Percentiles rank a stretch among this genome's conserved stretches.
Conservation (phyloP, 2,888 invertebrate species). For the Conistra vaccinii region DNA sequence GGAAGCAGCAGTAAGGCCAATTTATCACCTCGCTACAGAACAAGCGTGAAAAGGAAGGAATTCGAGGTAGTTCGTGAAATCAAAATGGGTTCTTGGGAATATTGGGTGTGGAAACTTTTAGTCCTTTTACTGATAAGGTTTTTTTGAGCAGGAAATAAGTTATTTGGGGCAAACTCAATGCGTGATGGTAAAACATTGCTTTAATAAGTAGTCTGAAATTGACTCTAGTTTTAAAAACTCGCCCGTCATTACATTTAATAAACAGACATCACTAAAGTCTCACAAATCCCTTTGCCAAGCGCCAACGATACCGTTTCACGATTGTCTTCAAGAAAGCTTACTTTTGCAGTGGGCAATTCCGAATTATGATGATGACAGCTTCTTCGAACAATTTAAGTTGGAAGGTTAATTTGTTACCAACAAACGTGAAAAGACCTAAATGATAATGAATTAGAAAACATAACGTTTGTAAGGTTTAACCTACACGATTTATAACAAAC, state of each 20-base stretch:
- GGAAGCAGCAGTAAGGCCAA: constrained; percentile 48
- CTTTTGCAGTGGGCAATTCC: not conserved
- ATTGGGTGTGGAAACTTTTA: constrained; percentile 18
- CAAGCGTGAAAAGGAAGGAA: constrained; percentile 47
- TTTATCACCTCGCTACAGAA: constrained; percentile 58
- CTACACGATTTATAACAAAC: constrained; percentile 31
- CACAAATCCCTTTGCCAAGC: not conserved
- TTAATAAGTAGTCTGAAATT: too few relatives aligned
- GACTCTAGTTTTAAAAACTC: too few relatives aligned
- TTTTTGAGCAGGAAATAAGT: not conserved
- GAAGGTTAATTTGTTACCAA: not conserved
- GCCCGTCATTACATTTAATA: not conserved
- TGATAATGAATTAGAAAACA: not conserved
- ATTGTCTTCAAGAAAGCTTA: not conserved
- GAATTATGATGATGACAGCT: not conserved
- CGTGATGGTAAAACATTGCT: not conserved
- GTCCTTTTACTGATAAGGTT: not conserved
- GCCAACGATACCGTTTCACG: not conserved
- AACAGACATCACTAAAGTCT: not conserved
- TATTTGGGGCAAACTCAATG: not conserved
- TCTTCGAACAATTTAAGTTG: not conserved
- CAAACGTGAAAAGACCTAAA: not conserved
- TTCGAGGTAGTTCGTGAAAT: constrained; percentile 32
- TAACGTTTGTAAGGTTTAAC: constrained; percentile 5
- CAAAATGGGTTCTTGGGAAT: constrained; percentile 19